These are phyloP conservation scores for Physella acuta DNA, from an alignment of 1,140 invertebrate genomes.

Conservation along the genomic window DNA sequence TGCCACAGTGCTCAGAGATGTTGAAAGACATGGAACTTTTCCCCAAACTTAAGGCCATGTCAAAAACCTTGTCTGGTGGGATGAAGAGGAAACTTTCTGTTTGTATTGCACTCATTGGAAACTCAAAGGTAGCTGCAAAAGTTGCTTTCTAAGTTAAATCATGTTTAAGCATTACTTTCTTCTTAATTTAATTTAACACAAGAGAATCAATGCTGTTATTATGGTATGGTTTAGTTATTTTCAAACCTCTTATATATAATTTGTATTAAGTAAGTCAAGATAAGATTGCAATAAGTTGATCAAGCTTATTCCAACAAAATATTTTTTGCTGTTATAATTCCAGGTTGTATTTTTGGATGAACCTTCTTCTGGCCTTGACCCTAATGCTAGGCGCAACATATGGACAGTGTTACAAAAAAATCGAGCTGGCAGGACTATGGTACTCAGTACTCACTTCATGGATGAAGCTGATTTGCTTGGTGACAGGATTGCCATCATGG, in stretches of 20 bases:
- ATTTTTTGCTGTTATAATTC: not conserved
- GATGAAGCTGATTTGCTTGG: conserved; percentile 95
- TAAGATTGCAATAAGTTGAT: too few relatives aligned
- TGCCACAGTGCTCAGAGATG: conserved; percentile 59
- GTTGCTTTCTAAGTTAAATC: too few relatives aligned
- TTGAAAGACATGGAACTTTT: conserved; percentile 64
- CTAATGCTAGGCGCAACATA: conserved; percentile 80
- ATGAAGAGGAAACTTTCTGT: conserved; percentile 61
- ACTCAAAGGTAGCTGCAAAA: conserved; percentile 55
- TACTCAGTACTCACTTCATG: conserved; percentile 97
- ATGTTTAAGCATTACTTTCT: not conserved
- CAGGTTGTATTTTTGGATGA: conserved; percentile 63
- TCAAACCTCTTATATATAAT: too few relatives aligned
- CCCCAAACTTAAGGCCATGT: conserved; percentile 68
- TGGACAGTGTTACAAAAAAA: conserved; percentile 73
- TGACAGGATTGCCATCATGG: conserved; percentile 89
- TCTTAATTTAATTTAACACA: not conserved
- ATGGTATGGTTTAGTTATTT: too few relatives aligned
- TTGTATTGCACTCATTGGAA: conserved; percentile 61
- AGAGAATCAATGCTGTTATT: too few relatives aligned
- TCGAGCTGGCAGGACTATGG: conserved; percentile 72
- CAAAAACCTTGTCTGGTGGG: conserved; percentile 67
- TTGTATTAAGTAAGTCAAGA: too few relatives aligned
- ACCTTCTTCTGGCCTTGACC: conserved; percentile 94
- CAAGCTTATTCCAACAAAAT: too few relatives aligned